Conservation (phyloP, 1,140 invertebrate species). For the Macrosteles quadrilineatus region DNA sequence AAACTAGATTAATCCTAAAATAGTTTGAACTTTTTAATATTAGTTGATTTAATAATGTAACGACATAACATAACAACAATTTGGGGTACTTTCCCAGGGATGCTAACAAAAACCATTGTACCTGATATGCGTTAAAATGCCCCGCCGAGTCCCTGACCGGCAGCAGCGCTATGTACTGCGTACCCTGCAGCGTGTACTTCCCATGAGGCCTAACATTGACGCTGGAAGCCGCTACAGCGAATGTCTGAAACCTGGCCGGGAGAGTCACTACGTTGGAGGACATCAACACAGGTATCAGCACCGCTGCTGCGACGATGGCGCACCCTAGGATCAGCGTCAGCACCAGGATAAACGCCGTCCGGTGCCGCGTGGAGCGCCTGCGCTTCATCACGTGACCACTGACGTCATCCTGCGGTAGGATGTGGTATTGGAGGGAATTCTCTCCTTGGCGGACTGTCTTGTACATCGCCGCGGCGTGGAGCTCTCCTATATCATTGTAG, state of each 20-base stretch:
- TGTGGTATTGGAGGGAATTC: constrained; percentile 70
- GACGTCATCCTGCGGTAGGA: constrained; percentile 59
- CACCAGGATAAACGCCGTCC: constrained; percentile 32
- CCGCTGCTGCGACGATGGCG: constrained; percentile 34
- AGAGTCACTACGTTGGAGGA: constrained; percentile 32
- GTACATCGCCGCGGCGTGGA: constrained; percentile 56
- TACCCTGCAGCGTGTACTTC: constrained; percentile 29
- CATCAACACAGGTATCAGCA: constrained; percentile 34
- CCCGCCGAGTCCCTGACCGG: constrained; percentile 32
- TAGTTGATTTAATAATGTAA: too few relatives aligned
- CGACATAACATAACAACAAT: too few relatives aligned
- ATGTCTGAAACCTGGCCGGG: constrained; percentile 34
- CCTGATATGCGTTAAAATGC: constrained; percentile 30
- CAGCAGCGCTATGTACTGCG: constrained; percentile 34
- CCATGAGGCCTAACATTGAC: constrained; percentile 15
- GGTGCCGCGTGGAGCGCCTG: constrained; percentile 1
- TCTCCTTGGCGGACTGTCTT: constrained; percentile 73
- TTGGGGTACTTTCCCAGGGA: too few relatives aligned
- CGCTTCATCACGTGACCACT: constrained; percentile 3
- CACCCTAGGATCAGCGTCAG: constrained; percentile 35
- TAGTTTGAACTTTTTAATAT: too few relatives aligned
- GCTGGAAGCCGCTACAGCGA: constrained; percentile 30
- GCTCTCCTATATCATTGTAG: too few relatives aligned
- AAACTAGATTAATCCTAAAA: too few relatives aligned
- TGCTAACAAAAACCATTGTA: too few relatives aligned